Evolutionary conservation across 2,797 vertebrate species (phyloP), one percentile per base, ranked within the genome.

Genomic region (Sebastolobus alascanus): DNA sequence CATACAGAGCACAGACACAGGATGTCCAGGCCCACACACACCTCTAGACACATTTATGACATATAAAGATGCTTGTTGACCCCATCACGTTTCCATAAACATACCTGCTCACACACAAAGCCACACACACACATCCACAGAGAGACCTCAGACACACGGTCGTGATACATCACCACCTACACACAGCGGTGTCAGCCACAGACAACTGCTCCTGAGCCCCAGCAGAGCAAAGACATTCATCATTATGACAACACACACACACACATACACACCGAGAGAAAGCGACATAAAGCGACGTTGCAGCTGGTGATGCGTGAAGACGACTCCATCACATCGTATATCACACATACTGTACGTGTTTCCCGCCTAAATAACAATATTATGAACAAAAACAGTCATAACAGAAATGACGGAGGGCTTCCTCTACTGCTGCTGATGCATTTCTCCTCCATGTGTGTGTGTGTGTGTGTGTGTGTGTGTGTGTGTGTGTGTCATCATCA

Each of bases 151-250:
- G 50, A 82, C 79, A 68, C 72, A 20, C 35, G 67, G 88, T 67
- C 43, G 70, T 61, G 92, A 94, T 93, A 88, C 89, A 94, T 94
- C 90, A 91, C 90, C 93, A 86, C 90, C 93, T 90, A 83, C 91
- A 92, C 85, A 86, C 78, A 29, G 79, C 43, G 58, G 81, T 93
- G 91, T 92, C 92, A 92, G 75, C 88, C 91, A 72, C 88, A 93
- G 94, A 95, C 92, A 92, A 94, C 86, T 82, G 88, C 90, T 92
- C 87, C 93, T 86, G 92, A 94, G 90, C 87, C 90, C 88, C 92
- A 55, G 89, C 89, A 84, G 83, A 90, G 91, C 88, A 89, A 84
- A 92, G 85, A 89, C 93, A 93, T 95, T 94, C 79, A 94, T 94
- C 93, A 94, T 94, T 87, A 93, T 94, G 93, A 95, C 94, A 94